Evolutionary conservation across 1,140 invertebrate species (phyloP).

Genomic region (Bombus superbus): DNA sequence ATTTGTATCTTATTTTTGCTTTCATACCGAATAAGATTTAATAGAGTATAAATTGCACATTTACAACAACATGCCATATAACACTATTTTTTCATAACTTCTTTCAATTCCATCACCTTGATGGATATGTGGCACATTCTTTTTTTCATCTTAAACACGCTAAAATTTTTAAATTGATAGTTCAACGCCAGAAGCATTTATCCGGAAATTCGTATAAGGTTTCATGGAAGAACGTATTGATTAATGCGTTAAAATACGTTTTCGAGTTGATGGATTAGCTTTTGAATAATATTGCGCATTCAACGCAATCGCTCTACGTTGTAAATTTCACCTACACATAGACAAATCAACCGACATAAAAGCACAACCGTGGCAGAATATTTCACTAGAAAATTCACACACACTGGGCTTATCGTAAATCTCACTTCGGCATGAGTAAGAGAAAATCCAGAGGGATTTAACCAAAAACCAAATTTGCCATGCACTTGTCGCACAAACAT

Average conservation of each 20-base stretch:
- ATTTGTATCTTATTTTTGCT: too few species aligned
- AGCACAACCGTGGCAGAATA: not conserved
- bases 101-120: rapidly evolving
- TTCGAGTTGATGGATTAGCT: not conserved
- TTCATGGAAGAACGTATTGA: too few species aligned
- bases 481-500: not conserved
- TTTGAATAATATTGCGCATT: not conserved
- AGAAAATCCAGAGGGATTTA: not conserved
- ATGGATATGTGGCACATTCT: rapidly evolving
- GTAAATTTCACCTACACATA: not conserved
- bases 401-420: not conserved
- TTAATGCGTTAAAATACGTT: not conserved
- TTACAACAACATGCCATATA: rapidly evolving
- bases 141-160: too few species aligned
- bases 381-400: not conserved
- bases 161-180: too few species aligned
- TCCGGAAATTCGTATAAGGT: not conserved
- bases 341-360: not conserved
- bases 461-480: not conserved
- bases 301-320: not conserved
- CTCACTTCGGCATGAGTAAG: not conserved
- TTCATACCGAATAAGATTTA: too few species aligned
- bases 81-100: too few species aligned
- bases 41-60: rapidly evolving
- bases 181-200: too few species aligned